A percentile compares a stretch with the other conserved stretches of the same genome.
Evolutionary conservation across 2,888 invertebrate species (phyloP).

Genomic region (Drosophila maculinotata): DNA sequence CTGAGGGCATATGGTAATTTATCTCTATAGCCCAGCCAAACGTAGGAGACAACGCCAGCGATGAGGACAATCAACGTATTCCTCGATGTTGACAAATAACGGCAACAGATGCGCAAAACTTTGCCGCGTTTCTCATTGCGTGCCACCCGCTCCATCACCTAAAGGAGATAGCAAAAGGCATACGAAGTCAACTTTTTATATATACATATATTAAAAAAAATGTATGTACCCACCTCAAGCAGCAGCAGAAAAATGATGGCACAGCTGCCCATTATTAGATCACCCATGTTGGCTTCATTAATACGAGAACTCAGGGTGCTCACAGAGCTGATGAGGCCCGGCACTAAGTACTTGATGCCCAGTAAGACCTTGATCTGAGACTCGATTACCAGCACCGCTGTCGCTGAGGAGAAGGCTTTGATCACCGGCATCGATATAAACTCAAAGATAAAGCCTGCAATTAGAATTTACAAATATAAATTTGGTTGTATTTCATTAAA

Average conservation of each 20-base stretch:
- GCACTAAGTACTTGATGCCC: slow-evolving; percentile 90
- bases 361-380: slow-evolving; percentile 92
- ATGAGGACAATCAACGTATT: slow-evolving; percentile 91
- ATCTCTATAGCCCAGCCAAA: slow-evolving; percentile 85
- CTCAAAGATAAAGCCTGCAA: slow-evolving; percentile 92
- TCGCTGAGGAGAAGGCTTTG: slow-evolving; percentile 94
- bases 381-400: slow-evolving; percentile 91
- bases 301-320: slow-evolving; percentile 86
- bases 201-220: not conserved
- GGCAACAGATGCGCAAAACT: slow-evolving; percentile 86
- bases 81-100: slow-evolving; percentile 90
- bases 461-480: too few relatives aligned
- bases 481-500: too few relatives aligned
- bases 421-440: slow-evolving; percentile 94
- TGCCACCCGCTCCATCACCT: slow-evolving; percentile 88
- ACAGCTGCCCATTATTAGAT: slow-evolving; percentile 88
- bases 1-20: slow-evolving; percentile 87
- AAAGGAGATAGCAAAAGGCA: too few relatives aligned
- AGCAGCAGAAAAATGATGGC: slow-evolving; percentile 89
- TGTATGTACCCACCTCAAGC: slow-evolving; percentile 87
- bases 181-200: not conserved
- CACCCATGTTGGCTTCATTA: slow-evolving; percentile 87
- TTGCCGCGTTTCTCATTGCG: slow-evolving; percentile 76
- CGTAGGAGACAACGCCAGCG: slow-evolving; percentile 87
- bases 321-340: slow-evolving; percentile 89